Base-by-base conservation (phyloP, 2,113 vertebrate species). In the Ctenodactylus gundi region DNA sequence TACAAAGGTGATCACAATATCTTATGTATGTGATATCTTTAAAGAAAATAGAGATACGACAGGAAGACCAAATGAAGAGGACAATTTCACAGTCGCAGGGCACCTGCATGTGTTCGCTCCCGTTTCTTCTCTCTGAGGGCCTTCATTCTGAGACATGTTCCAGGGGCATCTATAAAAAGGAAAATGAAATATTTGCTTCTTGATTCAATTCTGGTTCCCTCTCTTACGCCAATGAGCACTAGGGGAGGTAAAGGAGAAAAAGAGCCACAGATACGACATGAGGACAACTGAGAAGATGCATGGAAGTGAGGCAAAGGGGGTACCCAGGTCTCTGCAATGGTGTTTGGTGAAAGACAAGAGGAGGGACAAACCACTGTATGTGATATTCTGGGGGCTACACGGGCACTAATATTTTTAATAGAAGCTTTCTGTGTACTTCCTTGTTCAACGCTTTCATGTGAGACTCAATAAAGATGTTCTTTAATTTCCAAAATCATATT, bases 161-260 rank as follows among this genome's bases (percentile, higher is more conserved):
- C 21, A 94, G n/a, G n/a, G n/a, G n/a, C n/a, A n/a, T 36, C 93
- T 91, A 55, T 46, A 77, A 70, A 78, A 89, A 36, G 13, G 20
- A 53, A 51, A 77, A 55, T 58, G 75, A 75, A 83, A 34, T 27
- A 44, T 85, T 90, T 68, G 60, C 57, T 67, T 89, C 7, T 10
- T 13, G 31, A 53, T 49, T 65, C 39, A 58, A 39, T 15, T 67
- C 75, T 20, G 3, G 15, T 68, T 14, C 6, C 34, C 27, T 49
- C 44, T n/a, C 62, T 13, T 72, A 7, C 18, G 76, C 7, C 51
- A 12, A 27, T 58, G 31, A 34, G 3, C 1, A 14, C 31, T 2
- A 72, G 25, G 41, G 10, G 15, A 51, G 7, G 53, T 78, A 75
- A 85, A 31, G 8, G 12, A 7, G 36, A 34, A 25, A 68, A n/a